Base-by-base conservation (phyloP, 2,113 vertebrate species). In the Muscicapa adusta region DNA sequence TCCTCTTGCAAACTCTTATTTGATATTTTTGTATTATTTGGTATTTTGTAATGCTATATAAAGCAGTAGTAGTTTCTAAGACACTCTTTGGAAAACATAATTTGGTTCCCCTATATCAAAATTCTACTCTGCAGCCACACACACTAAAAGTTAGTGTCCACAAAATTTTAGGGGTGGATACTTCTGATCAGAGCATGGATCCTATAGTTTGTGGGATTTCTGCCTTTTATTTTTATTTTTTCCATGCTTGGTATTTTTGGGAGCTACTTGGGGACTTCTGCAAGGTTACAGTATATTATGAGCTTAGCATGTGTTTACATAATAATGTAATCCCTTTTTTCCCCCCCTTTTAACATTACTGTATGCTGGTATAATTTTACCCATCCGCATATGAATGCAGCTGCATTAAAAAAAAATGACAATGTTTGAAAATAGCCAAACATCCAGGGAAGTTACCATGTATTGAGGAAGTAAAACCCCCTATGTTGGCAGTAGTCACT, bases 391-490 rank as follows among this genome's bases (percentile, higher is more conserved):
- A 42, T 60, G 36, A 68, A 61, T 47, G 20, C 85, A 82, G 29
- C 77, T 91, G 82, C 47, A 29, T 75, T 62, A 0, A 14, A 47
- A 54, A 86, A 85, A 68, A 57, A 48, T 5, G 1, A 5, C 36
- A 53, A 47, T 8, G 6, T 79, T 53, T 83, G 23, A 88, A 85
- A 95, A 91, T 80, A 95, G 71, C 58, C 58, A 48, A n/a, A 73
- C 23, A 72, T 77, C 25, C 54, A 83, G 81, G 79, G 62, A 90
- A 58, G 74, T 72, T 45, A 31, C 12, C 10, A 3, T 40, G 31
- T 82, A 48, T 29, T 72, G 71, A 79, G 90, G 90, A 96, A 93
- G 66, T 50, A 68, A 96, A 96, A 96, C 63, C 0, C 15, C 23
- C 18, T 93, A 2, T 72, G 71, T 2, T 88, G 74, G 82, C 93